phyloP scores from a whole-genome alignment of 2,888 invertebrate genomes.

The Camponotus fellah region DNA sequence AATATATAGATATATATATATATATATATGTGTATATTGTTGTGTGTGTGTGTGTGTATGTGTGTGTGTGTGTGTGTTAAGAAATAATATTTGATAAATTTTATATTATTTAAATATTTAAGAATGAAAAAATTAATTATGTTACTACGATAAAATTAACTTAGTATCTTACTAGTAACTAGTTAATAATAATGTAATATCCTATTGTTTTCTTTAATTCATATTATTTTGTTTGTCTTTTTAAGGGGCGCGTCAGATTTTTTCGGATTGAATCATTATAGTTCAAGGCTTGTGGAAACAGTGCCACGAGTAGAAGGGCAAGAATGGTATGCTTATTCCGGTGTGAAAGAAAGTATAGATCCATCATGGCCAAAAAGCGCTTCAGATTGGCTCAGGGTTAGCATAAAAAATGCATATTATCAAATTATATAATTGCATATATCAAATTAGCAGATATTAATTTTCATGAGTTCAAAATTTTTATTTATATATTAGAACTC shows the following conservation, averaged over 20 bases:
- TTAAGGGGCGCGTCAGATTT: conserved; percentile 79
- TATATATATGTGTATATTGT: no score
- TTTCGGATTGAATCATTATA: conserved; percentile 81
- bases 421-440: no score
- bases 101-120: not conserved
- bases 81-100: no score
- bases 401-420: conserved; percentile 24
- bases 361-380: conserved; percentile 89
- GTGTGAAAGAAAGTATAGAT: conserved; percentile 88
- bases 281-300: conserved; percentile 67
- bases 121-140: conserved; percentile 1
- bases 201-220: not conserved
- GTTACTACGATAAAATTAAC: not conserved
- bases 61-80: no score
- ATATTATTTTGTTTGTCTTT: conserved; percentile 69
- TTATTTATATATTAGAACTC: conserved; percentile 4
- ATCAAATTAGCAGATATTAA: conserved; percentile 42
- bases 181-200: not conserved
- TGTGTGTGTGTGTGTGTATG: no score
- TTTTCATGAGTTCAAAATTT: conserved; percentile 29
- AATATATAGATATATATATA: not conserved
- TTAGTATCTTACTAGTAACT: no score
- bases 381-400: conserved; percentile 89
- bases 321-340: conserved; percentile 78
- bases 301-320: conserved; percentile 68